phyloP scores from a whole-genome alignment of 2,888 invertebrate genomes.

The Lottia gigantea region DNA sequence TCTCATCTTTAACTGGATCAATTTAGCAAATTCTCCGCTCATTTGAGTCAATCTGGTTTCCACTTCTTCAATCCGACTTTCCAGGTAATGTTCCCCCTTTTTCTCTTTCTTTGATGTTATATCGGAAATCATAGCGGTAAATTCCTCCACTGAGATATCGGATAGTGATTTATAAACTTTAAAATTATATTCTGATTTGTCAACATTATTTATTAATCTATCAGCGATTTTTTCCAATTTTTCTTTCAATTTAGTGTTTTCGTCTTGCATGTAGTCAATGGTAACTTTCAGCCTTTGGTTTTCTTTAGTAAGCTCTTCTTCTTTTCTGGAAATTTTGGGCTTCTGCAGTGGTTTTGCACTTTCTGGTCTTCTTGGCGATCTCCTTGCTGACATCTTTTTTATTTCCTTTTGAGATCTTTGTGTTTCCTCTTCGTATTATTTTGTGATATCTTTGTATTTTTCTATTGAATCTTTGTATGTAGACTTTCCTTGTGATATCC shows the following conservation, averaged over 20 bases:
- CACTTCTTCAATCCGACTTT: conserved; percentile 57
- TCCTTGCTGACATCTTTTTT: too few relatives aligned
- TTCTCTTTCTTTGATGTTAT: conserved; percentile 4
- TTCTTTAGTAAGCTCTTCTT: conserved; percentile 41
- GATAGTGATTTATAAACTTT: conserved; percentile 9
- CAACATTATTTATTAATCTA: conserved; percentile 41
- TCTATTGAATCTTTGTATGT: too few relatives aligned
- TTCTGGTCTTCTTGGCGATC: not conserved
- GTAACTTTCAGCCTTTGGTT: conserved; percentile 39
- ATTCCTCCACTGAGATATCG: conserved; percentile 7
- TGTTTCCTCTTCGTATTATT: too few relatives aligned
- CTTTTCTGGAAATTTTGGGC: conserved; percentile 12
- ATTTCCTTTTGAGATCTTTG: too few relatives aligned
- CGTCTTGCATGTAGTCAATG: conserved; percentile 33
- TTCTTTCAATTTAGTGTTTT: conserved; percentile 40
- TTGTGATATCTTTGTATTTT: too few relatives aligned
- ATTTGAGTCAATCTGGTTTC: conserved; percentile 63
- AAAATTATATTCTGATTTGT: conserved; percentile 13
- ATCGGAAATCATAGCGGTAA: not conserved
- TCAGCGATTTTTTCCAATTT: conserved; percentile 37
- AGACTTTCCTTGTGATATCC: too few relatives aligned
- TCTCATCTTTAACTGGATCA: conserved; percentile 51
- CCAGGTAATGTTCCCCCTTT: conserved; percentile 30
- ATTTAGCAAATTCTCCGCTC: conserved; percentile 57
- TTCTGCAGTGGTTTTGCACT: conserved; percentile 2